Base-by-base conservation (phyloP, 2,797 vertebrate genomes). In the Naso thynnoides region DNA sequence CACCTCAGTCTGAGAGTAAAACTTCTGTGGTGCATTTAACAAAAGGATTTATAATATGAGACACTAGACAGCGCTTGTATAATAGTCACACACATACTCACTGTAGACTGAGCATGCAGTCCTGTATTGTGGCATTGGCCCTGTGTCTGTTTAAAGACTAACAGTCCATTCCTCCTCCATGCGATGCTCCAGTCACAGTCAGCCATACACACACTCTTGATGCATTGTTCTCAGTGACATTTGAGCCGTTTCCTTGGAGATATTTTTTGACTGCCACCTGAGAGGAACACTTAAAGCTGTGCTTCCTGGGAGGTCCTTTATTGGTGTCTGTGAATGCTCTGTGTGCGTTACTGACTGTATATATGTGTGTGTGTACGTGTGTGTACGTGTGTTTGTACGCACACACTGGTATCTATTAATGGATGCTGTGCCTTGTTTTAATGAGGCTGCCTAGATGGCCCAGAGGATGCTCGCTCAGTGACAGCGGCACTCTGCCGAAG, bases 391-490 rank as follows among this genome's bases (percentile, higher is more conserved):
- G 29, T 65, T 63, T 65, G 75, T 80, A 36, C 26, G 54, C 14
- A 39, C 18, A 9, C 58, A 59, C 70, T 83, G 74, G 73, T 88
- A 90, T 91, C 91, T 91, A 89, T 93, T 93, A 93, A 91, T 85
- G 89, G 90, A 86, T 90, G 88, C 88, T 87, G 81, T 87, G 91
- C 85, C 86, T 89, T 83, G 86, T 95, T 94, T 94, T 95, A 95
- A 95, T 95, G 93, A 95, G 94, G 93, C 88, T 90, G 93, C 87
- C 88, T 93, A 57, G 87, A 90, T 93, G 89, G 91, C 94, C 92
- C 92, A 84, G 86, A 93, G 92, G 92, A 93, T 84, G 87, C 90
- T 92, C 84, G 76, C 85, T 83, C 73, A 89, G 90, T 94, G 94
- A 93, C 89, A 92, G 92, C 90, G 89, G 87, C 90, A 88, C 89